Evolutionary conservation across 2,113 vertebrate species (phyloP), one percentile per base, ranked within the genome.

Genomic region (Crocuta crocuta): DNA sequence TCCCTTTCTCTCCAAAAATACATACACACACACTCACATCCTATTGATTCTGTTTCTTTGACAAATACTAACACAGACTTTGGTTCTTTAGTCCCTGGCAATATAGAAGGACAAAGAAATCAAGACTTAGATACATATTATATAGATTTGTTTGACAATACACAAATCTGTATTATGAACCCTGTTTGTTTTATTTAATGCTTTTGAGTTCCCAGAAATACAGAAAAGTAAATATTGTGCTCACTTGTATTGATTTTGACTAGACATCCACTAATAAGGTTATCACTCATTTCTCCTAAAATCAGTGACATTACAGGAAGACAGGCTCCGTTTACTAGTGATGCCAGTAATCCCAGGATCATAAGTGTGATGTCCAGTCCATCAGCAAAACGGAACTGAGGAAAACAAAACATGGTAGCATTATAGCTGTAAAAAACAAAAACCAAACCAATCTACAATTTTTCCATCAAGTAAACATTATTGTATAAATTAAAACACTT

Each of bases 341-440:
- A 98, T 97, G 98, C 98, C 8, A 98, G 1, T 0, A 97, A 95
- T 88, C 98, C 99, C 33, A 98, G 4, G 1, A 98, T 1, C 98
- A 98, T 98, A 95, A 99, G 96, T 31, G 96, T 24, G 28, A 98
- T 90, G 95, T 99, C 99, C 91, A 96, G 33, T 2, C 92, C 19
- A 74, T 99, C 98, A 74, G 99, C 99, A 98, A 99, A 99, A 85
- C 98, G 98, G 96, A 99, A 99, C 99, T 99, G 91, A 91, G n/a
- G 65, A 50, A 80, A 89, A 86, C 10, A 91, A 94, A 94, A 82
- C 35, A 31, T 7, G 2, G 50, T 24, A 53, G 39, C 45, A 26
- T 93, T 31, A 88, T 5, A 24, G 6, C 26, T 28, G 5, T 23
- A 16, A 93, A 85, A 81, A 10, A 53, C 10, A 43, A 76, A 92